A percentile compares a stretch with the other conserved stretches of the same genome.
phyloP scores from a whole-genome alignment of 1,140 invertebrate species.

The Macrosteles quadrilineatus region DNA sequence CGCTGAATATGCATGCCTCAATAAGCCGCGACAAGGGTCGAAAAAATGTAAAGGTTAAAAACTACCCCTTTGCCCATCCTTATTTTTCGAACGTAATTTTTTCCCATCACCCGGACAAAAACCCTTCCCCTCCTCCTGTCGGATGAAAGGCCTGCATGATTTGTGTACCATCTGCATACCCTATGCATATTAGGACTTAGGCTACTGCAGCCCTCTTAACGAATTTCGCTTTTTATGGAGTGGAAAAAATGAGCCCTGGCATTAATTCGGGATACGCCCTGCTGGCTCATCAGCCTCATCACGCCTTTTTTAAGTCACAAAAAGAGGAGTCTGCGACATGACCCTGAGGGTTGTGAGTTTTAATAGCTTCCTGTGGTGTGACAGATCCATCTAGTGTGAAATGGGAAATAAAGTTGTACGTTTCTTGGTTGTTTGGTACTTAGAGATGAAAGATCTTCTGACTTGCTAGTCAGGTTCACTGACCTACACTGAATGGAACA shows the following conservation, averaged over 20 bases:
- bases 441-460: too few relatives aligned
- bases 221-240: conserved; percentile 27
- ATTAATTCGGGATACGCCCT: conserved; percentile 19
- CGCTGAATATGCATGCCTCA: conserved; percentile 18
- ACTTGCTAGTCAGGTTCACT: too few relatives aligned
- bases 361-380: too few relatives aligned
- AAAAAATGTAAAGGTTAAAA: conserved; percentile 20
- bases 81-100: conserved; percentile 26
- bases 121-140: not conserved
- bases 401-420: too few relatives aligned
- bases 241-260: conserved; percentile 18
- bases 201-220: conserved; percentile 20
- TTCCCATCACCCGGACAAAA: conserved; percentile 17
- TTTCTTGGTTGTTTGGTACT: too few relatives aligned
- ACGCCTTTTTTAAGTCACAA: conserved; percentile 3
- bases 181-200: conserved; percentile 17
- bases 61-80: conserved; percentile 20
- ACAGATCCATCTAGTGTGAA: too few relatives aligned
- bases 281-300: not conserved
- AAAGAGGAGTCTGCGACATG: not conserved
- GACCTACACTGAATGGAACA: too few relatives aligned
- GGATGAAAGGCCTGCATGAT: not conserved
- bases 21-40: conserved; percentile 16
- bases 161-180: conserved; percentile 25
- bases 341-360: too few relatives aligned